Conservation (phyloP, 2,888 invertebrate species). For the Pristionchus maxplancki region DNA sequence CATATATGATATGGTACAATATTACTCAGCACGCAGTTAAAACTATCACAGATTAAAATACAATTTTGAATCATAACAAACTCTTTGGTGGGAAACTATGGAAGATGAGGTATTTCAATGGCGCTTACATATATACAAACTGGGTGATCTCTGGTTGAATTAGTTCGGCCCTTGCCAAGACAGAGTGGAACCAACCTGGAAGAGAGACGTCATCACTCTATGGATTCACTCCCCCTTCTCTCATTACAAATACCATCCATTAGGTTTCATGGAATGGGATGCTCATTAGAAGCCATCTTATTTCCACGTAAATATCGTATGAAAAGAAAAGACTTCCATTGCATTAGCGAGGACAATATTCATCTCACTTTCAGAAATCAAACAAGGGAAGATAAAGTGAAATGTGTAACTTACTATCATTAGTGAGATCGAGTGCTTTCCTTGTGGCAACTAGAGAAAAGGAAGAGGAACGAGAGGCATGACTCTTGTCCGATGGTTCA, state of each 20-base stretch:
- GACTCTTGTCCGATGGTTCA: conserved; percentile 61
- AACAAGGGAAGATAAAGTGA: too few relatives aligned
- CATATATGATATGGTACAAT: conserved; percentile 25
- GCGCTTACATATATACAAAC: conserved; percentile 61
- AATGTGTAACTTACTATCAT: conserved; percentile 51
- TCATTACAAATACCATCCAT: neutral
- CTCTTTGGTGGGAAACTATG: conserved; percentile 4
- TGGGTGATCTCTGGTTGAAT: conserved; percentile 70
- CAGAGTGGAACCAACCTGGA: conserved; percentile 65
- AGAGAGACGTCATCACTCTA: neutral
- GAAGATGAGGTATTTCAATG: neutral
- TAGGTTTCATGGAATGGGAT: neutral
- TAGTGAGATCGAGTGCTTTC: conserved; percentile 62
- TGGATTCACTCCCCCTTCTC: neutral
- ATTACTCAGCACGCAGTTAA: neutral
- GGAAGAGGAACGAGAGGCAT: conserved; percentile 56
- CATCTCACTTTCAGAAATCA: too few relatives aligned
- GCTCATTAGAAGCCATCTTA: conserved; percentile 20
- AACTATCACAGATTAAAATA: conserved; percentile 30
- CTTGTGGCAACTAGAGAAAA: conserved; percentile 64
- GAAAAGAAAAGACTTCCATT: too few relatives aligned
- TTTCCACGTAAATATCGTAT: neutral
- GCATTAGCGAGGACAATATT: too few relatives aligned
- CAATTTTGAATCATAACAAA: neutral
- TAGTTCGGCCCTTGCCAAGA: conserved; percentile 71